Percentiles rank a stretch among this genome's conserved stretches.
These are phyloP conservation scores for Porites evermanni DNA, from an alignment of 92 coral and sea anemone species.

Conservation along the genomic window DNA sequence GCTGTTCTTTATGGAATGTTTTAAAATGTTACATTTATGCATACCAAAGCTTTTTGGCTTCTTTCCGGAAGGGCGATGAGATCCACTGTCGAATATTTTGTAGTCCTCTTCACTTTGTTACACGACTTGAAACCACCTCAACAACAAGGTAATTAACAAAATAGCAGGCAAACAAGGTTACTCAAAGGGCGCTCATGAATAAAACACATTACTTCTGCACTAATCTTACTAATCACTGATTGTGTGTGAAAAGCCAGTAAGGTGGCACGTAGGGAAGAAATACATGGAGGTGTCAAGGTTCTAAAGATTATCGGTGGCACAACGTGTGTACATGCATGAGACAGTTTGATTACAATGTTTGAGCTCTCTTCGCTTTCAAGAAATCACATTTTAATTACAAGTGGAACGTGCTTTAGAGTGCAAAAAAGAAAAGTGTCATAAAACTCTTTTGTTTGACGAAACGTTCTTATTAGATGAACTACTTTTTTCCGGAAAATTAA, in stretches of 20 bases:
- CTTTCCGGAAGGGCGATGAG: not conserved
- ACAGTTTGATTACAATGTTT: not conserved
- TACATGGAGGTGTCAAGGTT: slow-evolving; percentile 3
- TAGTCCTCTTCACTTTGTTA: not conserved
- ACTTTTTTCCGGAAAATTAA: slow-evolving; percentile 2
- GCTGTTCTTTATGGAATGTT: not conserved
- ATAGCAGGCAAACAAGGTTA: slow-evolving; percentile 15
- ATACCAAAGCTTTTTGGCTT: not conserved
- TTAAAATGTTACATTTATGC: not conserved
- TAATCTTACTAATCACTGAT: slow-evolving; percentile 30
- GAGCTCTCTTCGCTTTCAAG: not conserved
- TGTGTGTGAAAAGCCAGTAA: not conserved
- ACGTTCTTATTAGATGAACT: not conserved
- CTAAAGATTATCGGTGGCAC: not conserved
- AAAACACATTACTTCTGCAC: slow-evolving; percentile 31
- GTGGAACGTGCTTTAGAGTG: not conserved
- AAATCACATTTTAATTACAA: slow-evolving; percentile 3
- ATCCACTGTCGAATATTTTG: not conserved
- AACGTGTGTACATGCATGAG: not conserved
- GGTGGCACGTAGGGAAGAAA: not conserved
- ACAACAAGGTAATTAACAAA: slow-evolving; percentile 25
- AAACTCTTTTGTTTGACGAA: slow-evolving; percentile 17
- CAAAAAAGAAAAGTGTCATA: not conserved
- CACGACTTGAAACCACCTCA: not conserved
- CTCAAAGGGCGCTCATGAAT: slow-evolving; percentile 43